These are phyloP conservation scores for Melanotaenia parkinsoni DNA, from an alignment of 2,797 vertebrate genomes.

Conservation along the genomic window DNA sequence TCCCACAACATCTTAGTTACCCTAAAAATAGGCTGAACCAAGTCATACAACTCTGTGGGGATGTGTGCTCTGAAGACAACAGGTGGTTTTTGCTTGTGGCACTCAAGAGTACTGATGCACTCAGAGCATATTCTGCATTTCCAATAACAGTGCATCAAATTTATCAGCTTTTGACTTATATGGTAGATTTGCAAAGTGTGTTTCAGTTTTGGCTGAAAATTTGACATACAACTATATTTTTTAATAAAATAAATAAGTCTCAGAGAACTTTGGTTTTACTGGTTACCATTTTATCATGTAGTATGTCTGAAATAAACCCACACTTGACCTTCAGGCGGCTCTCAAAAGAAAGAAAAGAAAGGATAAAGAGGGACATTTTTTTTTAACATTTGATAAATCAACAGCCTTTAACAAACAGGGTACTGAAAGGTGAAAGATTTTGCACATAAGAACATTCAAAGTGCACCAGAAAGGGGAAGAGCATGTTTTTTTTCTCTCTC, in stretches of 20 bases:
- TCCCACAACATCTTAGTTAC: slow-evolving; percentile 57
- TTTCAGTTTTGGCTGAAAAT: background rate
- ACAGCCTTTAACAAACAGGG: background rate
- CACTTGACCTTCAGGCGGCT: background rate
- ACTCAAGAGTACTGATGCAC: slow-evolving; percentile 1
- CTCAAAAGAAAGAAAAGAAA: background rate
- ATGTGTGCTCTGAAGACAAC: slow-evolving; percentile 40
- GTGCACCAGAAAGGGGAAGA: slow-evolving; percentile 62
- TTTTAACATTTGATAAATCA: slow-evolving; percentile 1
- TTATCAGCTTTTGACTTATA: background rate
- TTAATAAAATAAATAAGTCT: background rate
- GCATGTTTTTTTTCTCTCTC: too few relatives aligned
- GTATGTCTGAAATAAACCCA: background rate
- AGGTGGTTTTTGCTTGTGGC: slow-evolving; percentile 32
- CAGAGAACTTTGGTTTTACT: background rate
- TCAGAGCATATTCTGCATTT: background rate
- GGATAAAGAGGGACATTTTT: background rate
- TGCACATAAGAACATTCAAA: background rate
- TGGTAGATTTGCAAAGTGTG: background rate
- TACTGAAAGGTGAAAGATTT: background rate
- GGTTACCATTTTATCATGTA: background rate
- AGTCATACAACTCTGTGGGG: slow-evolving; percentile 25
- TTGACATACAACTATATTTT: background rate
- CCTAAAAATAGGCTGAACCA: slow-evolving; percentile 73
- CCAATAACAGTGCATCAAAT: background rate